Evolutionary conservation across 2,113 vertebrate genomes (phyloP), one percentile per base, ranked within the genome.

Genomic region (Pelvicachromis taeniatus): DNA sequence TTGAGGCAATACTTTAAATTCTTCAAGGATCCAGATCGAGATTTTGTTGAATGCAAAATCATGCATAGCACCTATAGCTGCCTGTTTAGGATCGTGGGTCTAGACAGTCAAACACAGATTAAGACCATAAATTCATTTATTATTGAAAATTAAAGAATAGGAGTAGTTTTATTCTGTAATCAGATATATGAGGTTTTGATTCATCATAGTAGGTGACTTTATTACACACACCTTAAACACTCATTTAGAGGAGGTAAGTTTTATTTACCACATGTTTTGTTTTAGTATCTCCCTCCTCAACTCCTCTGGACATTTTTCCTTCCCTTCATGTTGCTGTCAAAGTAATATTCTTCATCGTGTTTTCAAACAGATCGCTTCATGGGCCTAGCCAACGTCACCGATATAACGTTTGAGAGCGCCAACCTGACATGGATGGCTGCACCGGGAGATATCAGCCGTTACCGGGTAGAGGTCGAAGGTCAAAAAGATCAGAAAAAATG

Each of bases 361-460:
- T 38, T 77, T 45, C 31, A 9, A 58, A 9, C 85, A 95, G 95
- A 95, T 23, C 29, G 21, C 54, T 92, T 92, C 56, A 1, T 56
- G 12, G 87, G 89, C 16, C 3, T 21, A 0, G 59, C 21, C 31
- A 63, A 0, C 0, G 58, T 93, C 26, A 50, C 70, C 29, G 7
- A 73, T 0, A 33, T 89, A 21, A 93, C 82, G 0, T 14, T 42
- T 2, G 4, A 2, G 2, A 85, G 4, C 1, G 87, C 80, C 7
- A 3, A 0, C 3, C 17, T 96, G 55, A 9, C 38, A 1, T 95
- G 95, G 95, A 14, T 0, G 3, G 1, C 4, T 0, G 85, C 14
- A 16, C 91, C 93, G 1, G 88, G 78, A 2, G 2, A 12, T 52
- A 87, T 92, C 61, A 52, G 4, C n/a, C 0, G 50, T 55, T 94